Base-by-base conservation (phyloP, 2,113 vertebrate genomes). In the Typhlomys cinereus region DNA sequence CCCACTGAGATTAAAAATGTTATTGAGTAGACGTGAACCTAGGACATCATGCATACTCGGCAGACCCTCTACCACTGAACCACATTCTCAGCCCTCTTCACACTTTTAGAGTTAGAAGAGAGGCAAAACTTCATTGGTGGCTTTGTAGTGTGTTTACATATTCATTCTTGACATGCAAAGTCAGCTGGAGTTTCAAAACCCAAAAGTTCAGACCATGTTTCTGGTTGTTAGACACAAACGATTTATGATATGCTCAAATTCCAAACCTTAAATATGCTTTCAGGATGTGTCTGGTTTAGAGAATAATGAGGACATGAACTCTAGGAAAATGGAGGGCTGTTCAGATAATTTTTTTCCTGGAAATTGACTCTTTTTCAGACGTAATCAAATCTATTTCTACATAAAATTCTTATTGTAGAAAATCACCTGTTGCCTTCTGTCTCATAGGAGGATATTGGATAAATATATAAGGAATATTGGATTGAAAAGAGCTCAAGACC, bases 171-270 rank as follows among this genome's bases (percentile, higher is more conserved):
- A 36, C 21, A 64, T 59, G 79, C n/a, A 59, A 48, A 67, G 46
- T 85, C 62, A 92, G 44, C 31, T 88, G 44, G 41, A 82, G 44
- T 29, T 80, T 75, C 83, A 74, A 92, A 90, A 20, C 36, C 10
- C 75, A 85, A 39, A 59, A 75, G 75, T 64, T 12, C 36, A 61
- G 15, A 5, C 2, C 14, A 48, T 36, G n/a, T 14, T 92, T 89
- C 59, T 67, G 18, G 86, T 84, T 89, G 71, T 66, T 81, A 54
- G 64, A 23, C 81, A 54, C 91, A 66, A 83, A 81, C 75, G 59
- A 94, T 50, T 91, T 86, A 88, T 91, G 82, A 41, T 86, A 66
- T 48, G 82, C 71, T 84, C 15, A 93, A 85, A 80, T 86, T 89
- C 54, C 21, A 27, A 54, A 76, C 54, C 54, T 88, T 83, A 76